Evolutionary conservation across 2,797 vertebrate genomes (phyloP), one percentile per base, ranked within the genome.

Genomic region (Cynodonichthys magdalenae): DNA sequence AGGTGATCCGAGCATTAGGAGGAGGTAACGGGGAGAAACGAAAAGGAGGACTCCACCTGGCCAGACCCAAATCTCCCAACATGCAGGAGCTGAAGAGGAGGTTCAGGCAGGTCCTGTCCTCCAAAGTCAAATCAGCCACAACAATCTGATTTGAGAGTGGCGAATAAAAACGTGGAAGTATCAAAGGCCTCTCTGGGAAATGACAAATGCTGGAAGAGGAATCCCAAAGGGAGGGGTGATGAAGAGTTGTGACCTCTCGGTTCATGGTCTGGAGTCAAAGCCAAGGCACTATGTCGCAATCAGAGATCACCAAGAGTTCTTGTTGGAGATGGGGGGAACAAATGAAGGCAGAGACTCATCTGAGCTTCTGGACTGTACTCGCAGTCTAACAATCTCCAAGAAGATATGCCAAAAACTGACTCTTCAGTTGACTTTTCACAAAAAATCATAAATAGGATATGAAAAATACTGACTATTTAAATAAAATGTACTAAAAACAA

Each of bases 51-150:
- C 94, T 98, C 18, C 96, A 97, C 75, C 92, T 97, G 1, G 94
- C 94, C 29, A 81, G 96, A 29, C 96, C 96, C 66, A 96, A 96
- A 57, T 97, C 96, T 3, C 96, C 96, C 47, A 98, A 97, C 83
- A 98, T 98, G 96, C 96, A 98, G 79, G 96, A 98, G 85, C 75
- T 98, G 68, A 97, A 97, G 89, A 94, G 96, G 80, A 92, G 96
- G 15, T 92, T 98, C 89, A 94, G 95, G 65, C 96, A 98, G 89
- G 96, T 96, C 47, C 91, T 98, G 44, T 96, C 95, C 51, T 96
- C 96, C 50, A 96, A 95, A 86, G 95, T 93, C 57, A 98, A 95
- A 76, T 95, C 95, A 0, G 70, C 93, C 59, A 93, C 94, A 0
- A 66, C 92, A 0, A 90, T 95, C 44, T 96, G 93, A 95, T 7